These are phyloP conservation scores for Teleogryllus occipitalis DNA, from an alignment of 1,140 invertebrate genomes.

Conservation along the genomic window DNA sequence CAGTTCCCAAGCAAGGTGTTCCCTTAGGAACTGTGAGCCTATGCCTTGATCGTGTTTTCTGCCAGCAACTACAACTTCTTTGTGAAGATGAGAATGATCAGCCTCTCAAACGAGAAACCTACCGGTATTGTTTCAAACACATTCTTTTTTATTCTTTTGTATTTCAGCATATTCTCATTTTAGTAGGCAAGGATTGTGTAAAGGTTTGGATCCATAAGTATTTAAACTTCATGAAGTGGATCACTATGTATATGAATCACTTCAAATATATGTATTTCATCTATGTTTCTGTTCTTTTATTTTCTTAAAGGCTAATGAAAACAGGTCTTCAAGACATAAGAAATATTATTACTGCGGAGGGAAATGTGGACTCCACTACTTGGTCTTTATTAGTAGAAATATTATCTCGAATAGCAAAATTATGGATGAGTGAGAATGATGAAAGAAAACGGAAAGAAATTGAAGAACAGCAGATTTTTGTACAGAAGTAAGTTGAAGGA, in stretches of 20 bases:
- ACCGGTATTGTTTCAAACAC: neutral
- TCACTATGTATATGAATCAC: too few species aligned
- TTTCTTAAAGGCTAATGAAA: conserved; percentile 49
- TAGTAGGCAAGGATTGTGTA: neutral
- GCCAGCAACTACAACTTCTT: neutral
- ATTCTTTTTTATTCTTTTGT: neutral
- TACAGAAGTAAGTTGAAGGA: conserved; percentile 51
- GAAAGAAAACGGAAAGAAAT: conserved; percentile 54
- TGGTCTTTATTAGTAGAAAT: conserved; percentile 46
- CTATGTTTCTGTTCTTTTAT: neutral
- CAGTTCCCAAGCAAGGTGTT: neutral
- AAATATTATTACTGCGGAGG: conserved; percentile 43
- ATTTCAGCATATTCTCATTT: too few species aligned
- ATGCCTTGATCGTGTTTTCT: neutral
- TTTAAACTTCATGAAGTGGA: too few species aligned
- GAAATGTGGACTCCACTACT: conserved; percentile 38
- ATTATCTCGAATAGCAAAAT: conserved; percentile 49
- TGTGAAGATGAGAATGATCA: neutral
- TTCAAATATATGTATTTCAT: too few species aligned
- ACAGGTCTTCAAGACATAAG: conserved; percentile 54
- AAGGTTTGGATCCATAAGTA: neutral
- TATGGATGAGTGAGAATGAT: conserved; percentile 69
- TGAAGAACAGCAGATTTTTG: conserved; percentile 74
- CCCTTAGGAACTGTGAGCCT: neutral
- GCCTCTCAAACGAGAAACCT: neutral